A percentile compares a stretch with the other conserved stretches of the same genome.
Evolutionary conservation across 2,113 vertebrate genomes (phyloP).

Genomic region (Datnioides undecimradiatus): DNA sequence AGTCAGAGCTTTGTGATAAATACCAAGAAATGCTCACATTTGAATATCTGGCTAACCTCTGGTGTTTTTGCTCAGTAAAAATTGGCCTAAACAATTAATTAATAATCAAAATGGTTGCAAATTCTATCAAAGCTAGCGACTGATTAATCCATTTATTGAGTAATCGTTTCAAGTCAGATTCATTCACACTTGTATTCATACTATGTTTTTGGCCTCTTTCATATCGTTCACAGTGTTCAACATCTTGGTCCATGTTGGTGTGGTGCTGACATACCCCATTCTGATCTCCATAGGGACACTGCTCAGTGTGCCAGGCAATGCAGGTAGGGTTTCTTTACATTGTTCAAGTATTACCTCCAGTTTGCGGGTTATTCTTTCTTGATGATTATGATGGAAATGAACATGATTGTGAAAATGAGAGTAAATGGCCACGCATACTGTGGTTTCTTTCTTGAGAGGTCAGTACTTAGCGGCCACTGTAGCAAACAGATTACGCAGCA

Average conservation of each 20-base stretch:
- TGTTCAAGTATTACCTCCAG: neutral
- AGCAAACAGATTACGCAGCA: conserved; percentile 78
- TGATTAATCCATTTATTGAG: neutral
- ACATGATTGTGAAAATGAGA: conserved; percentile 21
- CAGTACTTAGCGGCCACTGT: conserved; percentile 67
- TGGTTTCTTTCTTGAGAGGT: conserved; percentile 59
- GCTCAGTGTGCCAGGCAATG: conserved; percentile 97
- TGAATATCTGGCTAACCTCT: too few species aligned
- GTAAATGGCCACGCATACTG: conserved; percentile 32
- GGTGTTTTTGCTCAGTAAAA: neutral
- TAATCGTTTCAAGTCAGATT: neutral
- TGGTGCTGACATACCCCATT: conserved; percentile 97
- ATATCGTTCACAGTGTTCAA: conserved; percentile 89
- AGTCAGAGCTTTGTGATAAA: too few species aligned
- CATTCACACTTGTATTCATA: neutral
- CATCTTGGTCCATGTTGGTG: conserved; percentile 95
- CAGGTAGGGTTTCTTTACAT: conserved; percentile 84
- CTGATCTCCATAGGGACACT: conserved; percentile 98
- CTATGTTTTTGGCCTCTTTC: neutral
- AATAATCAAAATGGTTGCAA: neutral
- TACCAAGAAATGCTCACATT: too few species aligned
- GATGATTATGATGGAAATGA: neutral
- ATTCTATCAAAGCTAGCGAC: too few species aligned
- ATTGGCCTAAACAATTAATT: neutral
- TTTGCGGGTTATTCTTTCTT: neutral